These are phyloP conservation scores for Drosophila quinaria DNA, from an alignment of 2,888 invertebrate species.

Conservation along the genomic window DNA sequence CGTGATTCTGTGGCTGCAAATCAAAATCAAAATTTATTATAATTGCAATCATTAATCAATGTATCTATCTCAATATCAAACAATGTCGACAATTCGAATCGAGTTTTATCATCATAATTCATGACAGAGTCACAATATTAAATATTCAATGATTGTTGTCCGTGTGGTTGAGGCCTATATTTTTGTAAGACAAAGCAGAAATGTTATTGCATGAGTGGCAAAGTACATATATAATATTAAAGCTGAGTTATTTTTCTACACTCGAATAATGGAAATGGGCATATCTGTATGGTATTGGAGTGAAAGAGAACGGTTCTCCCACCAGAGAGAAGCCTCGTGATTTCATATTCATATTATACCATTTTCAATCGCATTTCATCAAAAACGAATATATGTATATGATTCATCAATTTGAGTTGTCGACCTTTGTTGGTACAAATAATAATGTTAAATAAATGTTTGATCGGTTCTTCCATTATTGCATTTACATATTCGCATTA, in stretches of 20 bases:
- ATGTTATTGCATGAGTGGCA: constrained; percentile 69
- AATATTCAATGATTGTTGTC: constrained; percentile 41
- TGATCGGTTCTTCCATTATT: constrained; percentile 69
- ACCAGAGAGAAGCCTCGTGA: constrained; percentile 28
- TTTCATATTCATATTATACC: constrained; percentile 34
- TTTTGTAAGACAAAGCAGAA: constrained; percentile 51
- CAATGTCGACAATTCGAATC: constrained; percentile 36
- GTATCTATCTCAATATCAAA: constrained; percentile 1
- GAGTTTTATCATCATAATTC: constrained; percentile 5
- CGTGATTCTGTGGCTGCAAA: constrained; percentile 53
- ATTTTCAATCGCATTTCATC: constrained; percentile 19
- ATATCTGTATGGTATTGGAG: constrained; percentile 70
- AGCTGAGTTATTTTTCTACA: constrained; percentile 73
- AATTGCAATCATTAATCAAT: constrained; percentile 10
- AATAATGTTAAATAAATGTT: constrained; percentile 19
- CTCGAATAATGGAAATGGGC: constrained; percentile 60
- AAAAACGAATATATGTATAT: background rate
- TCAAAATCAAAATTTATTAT: background rate
- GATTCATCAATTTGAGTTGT: constrained; percentile 16
- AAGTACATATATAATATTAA: constrained; percentile 38
- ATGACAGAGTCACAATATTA: constrained; percentile 9
- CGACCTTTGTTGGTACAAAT: constrained; percentile 35
- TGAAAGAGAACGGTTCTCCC: constrained; percentile 61
- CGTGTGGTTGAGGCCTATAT: constrained; percentile 60
- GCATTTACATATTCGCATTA: constrained; percentile 54